A percentile compares a stretch with the other conserved stretches of the same genome.
Conservation (phyloP, 2,113 vertebrate genomes). For the Heloderma charlesbogerti region DNA sequence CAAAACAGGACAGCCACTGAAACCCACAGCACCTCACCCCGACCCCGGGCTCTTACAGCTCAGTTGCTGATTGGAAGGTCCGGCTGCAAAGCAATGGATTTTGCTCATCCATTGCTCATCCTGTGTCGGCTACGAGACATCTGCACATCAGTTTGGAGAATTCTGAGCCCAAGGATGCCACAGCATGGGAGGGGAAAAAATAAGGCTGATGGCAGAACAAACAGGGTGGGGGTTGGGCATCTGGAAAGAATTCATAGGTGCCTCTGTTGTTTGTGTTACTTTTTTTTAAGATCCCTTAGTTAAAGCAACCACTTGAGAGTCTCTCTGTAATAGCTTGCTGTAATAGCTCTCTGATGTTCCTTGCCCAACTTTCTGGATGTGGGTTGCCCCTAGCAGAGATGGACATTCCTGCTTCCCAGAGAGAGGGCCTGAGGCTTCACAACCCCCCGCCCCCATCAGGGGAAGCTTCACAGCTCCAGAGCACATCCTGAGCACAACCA, state of each 20-base stretch:
- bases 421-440: too few species aligned
- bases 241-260: slow-evolving; percentile 58
- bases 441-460: too few species aligned
- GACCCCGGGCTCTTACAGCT: slow-evolving; percentile 33
- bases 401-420: too few species aligned
- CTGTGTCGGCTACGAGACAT: slow-evolving; percentile 63
- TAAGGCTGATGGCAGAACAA: slow-evolving; percentile 17
- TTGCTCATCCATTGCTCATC: slow-evolving; percentile 38
- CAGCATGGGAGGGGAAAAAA: neutral
- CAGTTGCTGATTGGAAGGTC: slow-evolving; percentile 58
- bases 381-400: too few species aligned
- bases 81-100: slow-evolving; percentile 51
- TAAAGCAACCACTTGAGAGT: neutral
- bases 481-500: too few species aligned
- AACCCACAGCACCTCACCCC: too few species aligned
- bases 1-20: slow-evolving; percentile 34
- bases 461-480: too few species aligned
- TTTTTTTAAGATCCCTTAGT: too few species aligned
- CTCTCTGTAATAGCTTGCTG: neutral
- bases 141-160: slow-evolving; percentile 52
- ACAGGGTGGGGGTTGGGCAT: neutral
- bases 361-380: neutral
- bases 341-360: neutral
- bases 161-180: slow-evolving; percentile 18
- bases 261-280: neutral